Conservation (phyloP, 2,797 vertebrate species). For the Anabas testudineus region DNA sequence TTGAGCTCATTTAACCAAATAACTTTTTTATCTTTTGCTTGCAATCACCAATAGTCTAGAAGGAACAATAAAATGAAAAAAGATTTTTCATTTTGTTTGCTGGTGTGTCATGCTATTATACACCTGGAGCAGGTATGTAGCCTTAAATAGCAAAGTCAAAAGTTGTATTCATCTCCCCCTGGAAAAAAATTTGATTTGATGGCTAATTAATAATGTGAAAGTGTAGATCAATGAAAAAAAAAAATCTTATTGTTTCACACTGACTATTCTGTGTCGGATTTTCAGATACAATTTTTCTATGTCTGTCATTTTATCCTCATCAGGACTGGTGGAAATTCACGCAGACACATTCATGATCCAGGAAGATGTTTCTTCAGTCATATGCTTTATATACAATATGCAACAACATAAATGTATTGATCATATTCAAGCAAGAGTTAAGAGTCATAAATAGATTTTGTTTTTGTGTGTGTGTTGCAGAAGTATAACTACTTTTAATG, state of each 20-base stretch:
- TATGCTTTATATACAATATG: too few species aligned
- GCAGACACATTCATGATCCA: too few species aligned
- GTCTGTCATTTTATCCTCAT: too few species aligned
- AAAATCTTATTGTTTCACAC: neutral
- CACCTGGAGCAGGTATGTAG: neutral
- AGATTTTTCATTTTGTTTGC: constrained; percentile 23
- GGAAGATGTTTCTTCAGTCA: too few species aligned
- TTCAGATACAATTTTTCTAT: constrained; percentile 24
- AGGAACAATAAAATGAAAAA: constrained; percentile 22
- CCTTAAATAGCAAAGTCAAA: constrained; percentile 10
- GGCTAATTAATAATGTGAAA: constrained; percentile 18
- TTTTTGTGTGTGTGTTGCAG: too few species aligned
- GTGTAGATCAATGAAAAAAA: neutral
- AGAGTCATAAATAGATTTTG: too few species aligned
- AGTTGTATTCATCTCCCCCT: neutral
- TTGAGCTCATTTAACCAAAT: constrained; percentile 29
- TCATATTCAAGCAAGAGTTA: too few species aligned
- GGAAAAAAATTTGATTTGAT: constrained; percentile 7
- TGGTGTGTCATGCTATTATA: neutral
- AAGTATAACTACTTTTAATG: too few species aligned
- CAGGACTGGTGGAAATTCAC: too few species aligned
- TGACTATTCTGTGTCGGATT: constrained; percentile 13
- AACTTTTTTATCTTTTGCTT: constrained; percentile 38
- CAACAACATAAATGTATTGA: too few species aligned
- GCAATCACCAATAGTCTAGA: constrained; percentile 30